Evolutionary conservation across 2,888 invertebrate genomes (phyloP).

Genomic region (Acanthopleura granulata): DNA sequence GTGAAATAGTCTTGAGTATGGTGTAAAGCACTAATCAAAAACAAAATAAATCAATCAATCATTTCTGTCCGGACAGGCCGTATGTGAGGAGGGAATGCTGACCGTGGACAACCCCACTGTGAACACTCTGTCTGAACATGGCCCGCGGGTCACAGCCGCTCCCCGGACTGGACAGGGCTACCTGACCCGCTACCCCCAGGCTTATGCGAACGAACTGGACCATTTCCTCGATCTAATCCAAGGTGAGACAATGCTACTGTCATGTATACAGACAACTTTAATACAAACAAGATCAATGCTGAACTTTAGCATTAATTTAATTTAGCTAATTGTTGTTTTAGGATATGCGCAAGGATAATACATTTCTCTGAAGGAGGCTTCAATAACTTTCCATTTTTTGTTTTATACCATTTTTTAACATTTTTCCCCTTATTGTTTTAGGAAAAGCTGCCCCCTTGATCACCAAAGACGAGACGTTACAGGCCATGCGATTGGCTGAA

Average conservation of each 20-base stretch:
- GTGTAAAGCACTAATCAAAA: neutral
- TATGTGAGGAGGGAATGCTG: conserved; percentile 53
- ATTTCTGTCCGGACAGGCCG: conserved; percentile 34
- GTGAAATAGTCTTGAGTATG: too few relatives aligned
- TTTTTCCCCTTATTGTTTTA: conserved; percentile 27
- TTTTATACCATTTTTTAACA: neutral
- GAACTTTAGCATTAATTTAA: too few relatives aligned
- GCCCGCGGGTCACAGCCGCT: conserved; percentile 25
- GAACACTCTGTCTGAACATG: conserved; percentile 30
- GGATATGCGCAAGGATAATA: too few relatives aligned
- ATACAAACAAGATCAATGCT: too few relatives aligned
- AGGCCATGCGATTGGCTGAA: conserved; percentile 44
- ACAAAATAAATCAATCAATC: neutral
- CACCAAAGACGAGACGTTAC: conserved; percentile 44
- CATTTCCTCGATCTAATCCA: conserved; percentile 60
- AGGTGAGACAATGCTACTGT: conserved; percentile 36
- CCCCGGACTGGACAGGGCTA: conserved; percentile 37
- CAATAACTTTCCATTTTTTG: too few relatives aligned
- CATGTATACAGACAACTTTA: too few relatives aligned
- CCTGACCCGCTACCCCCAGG: conserved; percentile 49
- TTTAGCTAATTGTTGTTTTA: too few relatives aligned
- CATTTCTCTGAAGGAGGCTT: too few relatives aligned
- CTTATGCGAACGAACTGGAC: conserved; percentile 54
- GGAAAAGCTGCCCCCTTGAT: conserved; percentile 40
- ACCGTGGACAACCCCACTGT: conserved; percentile 39